Evolutionary conservation across 2,888 invertebrate species (phyloP).

Genomic region (Andrena bicolor): DNA sequence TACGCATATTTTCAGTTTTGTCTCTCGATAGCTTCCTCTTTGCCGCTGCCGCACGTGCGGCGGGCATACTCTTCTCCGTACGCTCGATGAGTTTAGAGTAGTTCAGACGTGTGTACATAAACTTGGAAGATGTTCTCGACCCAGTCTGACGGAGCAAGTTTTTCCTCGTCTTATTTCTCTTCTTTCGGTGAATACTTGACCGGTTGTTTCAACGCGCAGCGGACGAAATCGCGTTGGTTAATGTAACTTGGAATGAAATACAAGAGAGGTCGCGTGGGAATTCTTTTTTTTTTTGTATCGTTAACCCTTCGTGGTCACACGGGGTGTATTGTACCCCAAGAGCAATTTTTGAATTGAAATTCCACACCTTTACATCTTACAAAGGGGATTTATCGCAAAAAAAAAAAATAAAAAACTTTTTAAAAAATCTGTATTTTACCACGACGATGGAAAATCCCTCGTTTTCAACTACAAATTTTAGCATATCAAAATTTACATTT

Average conservation of each 20-base stretch:
- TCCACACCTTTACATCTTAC: no score
- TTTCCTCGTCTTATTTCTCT: not conserved
- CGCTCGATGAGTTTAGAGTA: not conserved
- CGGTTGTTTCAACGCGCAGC: not conserved
- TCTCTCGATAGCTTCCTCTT: not conserved
- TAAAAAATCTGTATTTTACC: no score
- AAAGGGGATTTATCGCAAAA: no score
- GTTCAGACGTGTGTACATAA: not conserved
- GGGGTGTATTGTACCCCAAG: no score
- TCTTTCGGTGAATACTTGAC: not conserved
- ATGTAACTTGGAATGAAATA: not conserved
- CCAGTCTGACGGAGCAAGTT: not conserved
- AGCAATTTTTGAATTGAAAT: no score
- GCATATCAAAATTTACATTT: no score
- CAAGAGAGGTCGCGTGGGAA: not conserved
- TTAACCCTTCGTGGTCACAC: no score
- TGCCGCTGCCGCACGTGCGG: not conserved
- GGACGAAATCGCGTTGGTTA: not conserved
- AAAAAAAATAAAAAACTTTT: no score
- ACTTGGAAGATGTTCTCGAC: not conserved
- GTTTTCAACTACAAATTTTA: no score
- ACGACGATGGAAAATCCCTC: no score
- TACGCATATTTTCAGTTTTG: not conserved
- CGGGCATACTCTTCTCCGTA: not conserved
- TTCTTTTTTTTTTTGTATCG: not conserved